Evolutionary conservation across 2,113 vertebrate genomes (phyloP).

Genomic region (Pomatorhinus ruficollis): DNA sequence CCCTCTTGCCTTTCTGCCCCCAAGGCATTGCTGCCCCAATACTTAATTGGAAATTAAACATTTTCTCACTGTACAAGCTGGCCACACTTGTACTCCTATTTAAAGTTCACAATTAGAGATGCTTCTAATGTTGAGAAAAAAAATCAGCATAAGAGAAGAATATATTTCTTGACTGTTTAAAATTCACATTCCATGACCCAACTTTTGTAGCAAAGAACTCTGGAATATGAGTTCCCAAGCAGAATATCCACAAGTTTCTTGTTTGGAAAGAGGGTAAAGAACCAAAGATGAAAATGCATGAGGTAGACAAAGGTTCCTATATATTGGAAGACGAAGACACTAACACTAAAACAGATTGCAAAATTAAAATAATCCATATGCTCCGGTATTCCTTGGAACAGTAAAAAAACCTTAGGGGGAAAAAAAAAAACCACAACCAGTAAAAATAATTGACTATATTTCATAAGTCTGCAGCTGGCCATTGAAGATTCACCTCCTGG

Average conservation of each 20-base stretch:
- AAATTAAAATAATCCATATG: background rate
- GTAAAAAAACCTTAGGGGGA: background rate
- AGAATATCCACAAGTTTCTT: background rate
- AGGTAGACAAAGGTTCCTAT: background rate
- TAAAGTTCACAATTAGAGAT: conserved; percentile 40
- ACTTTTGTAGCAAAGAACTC: background rate
- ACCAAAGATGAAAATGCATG: background rate
- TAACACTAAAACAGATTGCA: background rate
- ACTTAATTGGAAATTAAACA: conserved; percentile 64
- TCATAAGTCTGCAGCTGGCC: background rate
- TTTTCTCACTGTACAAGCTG: conserved; percentile 16
- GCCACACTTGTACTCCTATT: conserved; percentile 13
- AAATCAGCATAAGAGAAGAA: background rate
- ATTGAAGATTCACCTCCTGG: background rate
- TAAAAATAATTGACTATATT: background rate
- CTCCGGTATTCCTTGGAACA: too few species aligned
- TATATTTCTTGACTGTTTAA: background rate
- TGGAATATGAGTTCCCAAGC: background rate
- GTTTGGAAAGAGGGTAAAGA: background rate
- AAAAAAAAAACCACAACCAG: background rate
- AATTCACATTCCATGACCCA: background rate
- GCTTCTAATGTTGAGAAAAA: background rate
- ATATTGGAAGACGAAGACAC: background rate
- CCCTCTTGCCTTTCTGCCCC: background rate
- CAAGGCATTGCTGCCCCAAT: conserved; percentile 8